Conservation (phyloP, 2,797 vertebrate genomes). For the Huso huso region DNA sequence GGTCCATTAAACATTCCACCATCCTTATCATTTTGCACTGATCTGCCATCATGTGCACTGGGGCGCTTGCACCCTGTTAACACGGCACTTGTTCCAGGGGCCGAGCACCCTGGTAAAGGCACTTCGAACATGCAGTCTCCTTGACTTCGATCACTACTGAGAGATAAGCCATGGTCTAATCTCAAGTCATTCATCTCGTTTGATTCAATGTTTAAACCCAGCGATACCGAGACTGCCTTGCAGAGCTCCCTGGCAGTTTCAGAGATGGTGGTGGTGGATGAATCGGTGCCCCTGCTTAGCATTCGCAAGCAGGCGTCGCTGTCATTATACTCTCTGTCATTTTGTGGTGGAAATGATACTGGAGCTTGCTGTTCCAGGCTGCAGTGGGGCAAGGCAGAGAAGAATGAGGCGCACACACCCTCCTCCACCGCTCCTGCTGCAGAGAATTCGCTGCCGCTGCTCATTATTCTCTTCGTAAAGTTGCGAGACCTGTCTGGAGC, state of each 20-base stretch:
- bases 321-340: slow-evolving; percentile 30
- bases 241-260: slow-evolving; percentile 64
- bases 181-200: slow-evolving; percentile 33
- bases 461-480: slow-evolving; percentile 28
- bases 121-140: slow-evolving; percentile 51
- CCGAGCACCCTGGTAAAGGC: neutral
- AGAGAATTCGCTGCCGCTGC: slow-evolving; percentile 18
- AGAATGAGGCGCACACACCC: slow-evolving; percentile 26
- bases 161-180: neutral
- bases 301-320: slow-evolving; percentile 25
- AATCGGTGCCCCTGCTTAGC: slow-evolving; percentile 19
- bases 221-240: slow-evolving; percentile 63
- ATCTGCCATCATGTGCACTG: slow-evolving; percentile 5
- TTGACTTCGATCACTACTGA: slow-evolving; percentile 37
- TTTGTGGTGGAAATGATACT: slow-evolving; percentile 34
- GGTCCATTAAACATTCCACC: slow-evolving; percentile 12
- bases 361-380: slow-evolving; percentile 38
- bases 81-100: neutral
- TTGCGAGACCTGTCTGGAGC: slow-evolving; percentile 33
- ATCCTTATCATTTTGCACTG: neutral
- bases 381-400: slow-evolving; percentile 15
- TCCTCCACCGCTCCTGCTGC: slow-evolving; percentile 20
- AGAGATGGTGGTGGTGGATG: slow-evolving; percentile 32
- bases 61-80: slow-evolving; percentile 37
- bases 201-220: slow-evolving; percentile 55